These are phyloP conservation scores for Panulirus ornatus DNA, from an alignment of 1,140 invertebrate species.

Conservation along the genomic window DNA sequence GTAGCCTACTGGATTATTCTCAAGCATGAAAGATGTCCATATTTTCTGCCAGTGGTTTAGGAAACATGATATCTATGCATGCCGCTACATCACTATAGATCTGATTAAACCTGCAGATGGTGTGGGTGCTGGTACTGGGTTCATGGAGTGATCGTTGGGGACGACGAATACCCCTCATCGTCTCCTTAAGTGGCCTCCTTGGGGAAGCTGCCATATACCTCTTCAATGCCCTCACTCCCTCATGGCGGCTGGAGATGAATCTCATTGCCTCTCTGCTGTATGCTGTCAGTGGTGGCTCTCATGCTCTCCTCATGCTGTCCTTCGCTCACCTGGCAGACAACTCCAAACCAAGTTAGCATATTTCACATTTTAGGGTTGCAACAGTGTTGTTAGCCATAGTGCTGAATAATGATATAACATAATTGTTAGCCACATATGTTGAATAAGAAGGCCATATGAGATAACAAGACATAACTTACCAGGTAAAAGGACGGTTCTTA, in stretches of 20 bases:
- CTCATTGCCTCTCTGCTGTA: constrained; percentile 47
- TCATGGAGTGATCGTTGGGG: constrained; percentile 62
- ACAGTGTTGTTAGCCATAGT: not conserved
- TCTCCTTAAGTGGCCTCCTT: constrained; percentile 39
- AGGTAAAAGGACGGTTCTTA: constrained; percentile 44
- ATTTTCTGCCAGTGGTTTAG: too few relatives aligned
- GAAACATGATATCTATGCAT: too few relatives aligned
- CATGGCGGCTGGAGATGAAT: constrained; percentile 27
- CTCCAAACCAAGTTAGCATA: constrained; percentile 40
- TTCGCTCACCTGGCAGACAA: constrained; percentile 62
- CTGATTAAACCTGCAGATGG: not conserved
- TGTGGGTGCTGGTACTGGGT: constrained; percentile 57
- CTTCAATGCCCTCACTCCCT: not conserved
- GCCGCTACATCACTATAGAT: too few relatives aligned
- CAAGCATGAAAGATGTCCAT: too few relatives aligned
- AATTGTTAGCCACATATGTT: not conserved
- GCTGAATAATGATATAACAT: not conserved
- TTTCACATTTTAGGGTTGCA: not conserved
- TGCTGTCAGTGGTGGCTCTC: constrained; percentile 49
- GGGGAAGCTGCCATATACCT: constrained; percentile 40
- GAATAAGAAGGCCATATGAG: too few relatives aligned
- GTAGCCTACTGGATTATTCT: too few relatives aligned
- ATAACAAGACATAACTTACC: too few relatives aligned
- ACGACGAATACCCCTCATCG: constrained; percentile 40
- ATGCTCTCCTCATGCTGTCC: constrained; percentile 64